Evolutionary conservation across 2,888 invertebrate species (phyloP).

Genomic region (Folsomia manolachei): DNA sequence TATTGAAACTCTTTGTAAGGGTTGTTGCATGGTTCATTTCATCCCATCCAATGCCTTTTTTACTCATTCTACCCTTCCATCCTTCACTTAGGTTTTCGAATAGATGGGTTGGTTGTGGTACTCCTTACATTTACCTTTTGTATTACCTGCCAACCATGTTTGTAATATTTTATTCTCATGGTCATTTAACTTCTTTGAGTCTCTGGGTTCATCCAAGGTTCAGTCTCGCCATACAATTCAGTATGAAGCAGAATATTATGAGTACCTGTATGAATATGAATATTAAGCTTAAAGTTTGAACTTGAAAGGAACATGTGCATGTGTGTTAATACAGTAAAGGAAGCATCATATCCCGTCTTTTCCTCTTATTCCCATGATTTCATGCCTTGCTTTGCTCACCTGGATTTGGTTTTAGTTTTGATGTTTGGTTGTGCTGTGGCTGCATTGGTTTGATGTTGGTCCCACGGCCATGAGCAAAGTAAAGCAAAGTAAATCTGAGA

Average conservation of each 20-base stretch:
- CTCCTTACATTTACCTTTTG: neutral
- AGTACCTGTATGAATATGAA: no score
- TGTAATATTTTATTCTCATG: conserved; percentile 10
- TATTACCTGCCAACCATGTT: conserved; percentile 3
- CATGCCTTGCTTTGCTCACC: neutral
- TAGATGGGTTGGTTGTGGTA: neutral
- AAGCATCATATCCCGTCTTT: neutral
- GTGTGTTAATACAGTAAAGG: neutral
- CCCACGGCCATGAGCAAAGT: neutral
- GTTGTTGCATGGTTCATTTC: conserved; percentile 1
- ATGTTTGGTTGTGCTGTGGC: no score
- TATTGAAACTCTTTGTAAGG: no score
- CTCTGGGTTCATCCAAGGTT: conserved; percentile 2
- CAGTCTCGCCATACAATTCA: neutral
- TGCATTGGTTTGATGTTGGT: no score
- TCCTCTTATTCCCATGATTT: neutral
- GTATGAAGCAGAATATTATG: no score
- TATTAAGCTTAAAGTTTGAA: neutral
- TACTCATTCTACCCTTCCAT: neutral
- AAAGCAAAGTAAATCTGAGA: neutral
- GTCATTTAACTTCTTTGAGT: neutral
- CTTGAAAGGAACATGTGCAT: neutral
- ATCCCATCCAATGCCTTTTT: neutral
- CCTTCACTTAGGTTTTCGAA: no score
- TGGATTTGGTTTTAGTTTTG: neutral